Conservation (phyloP, 2,888 invertebrate species). For the Parascotia fuliginaria region DNA sequence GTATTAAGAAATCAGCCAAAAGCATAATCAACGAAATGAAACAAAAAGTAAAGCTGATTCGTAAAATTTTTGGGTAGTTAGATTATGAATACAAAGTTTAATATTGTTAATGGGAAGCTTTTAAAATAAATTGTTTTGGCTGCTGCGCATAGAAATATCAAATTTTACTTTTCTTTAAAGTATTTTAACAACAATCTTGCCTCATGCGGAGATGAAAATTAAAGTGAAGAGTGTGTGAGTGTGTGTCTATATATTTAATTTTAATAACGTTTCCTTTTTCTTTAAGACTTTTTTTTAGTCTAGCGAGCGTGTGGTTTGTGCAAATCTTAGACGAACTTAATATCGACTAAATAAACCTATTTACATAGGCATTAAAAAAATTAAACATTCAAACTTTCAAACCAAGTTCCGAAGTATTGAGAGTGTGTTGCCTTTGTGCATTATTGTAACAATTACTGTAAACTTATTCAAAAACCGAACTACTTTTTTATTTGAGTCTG, state of each 20-base stretch:
- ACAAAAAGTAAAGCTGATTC: neutral
- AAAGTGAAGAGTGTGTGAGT: no score
- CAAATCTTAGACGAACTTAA: no score
- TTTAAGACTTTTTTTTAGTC: no score
- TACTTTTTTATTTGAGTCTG: conserved; percentile 14
- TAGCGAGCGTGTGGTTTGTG: no score
- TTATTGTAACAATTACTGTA: conserved; percentile 1
- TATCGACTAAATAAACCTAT: no score
- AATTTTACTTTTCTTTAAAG: no score
- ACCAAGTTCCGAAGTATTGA: neutral
- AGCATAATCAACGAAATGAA: neutral
- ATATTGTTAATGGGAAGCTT: neutral
- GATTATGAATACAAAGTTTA: neutral
- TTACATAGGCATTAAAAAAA: neutral
- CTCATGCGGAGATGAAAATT: no score
- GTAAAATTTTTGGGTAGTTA: neutral
- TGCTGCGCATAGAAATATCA: no score
- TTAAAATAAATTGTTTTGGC: neutral
- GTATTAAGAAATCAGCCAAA: neutral
- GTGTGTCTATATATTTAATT: no score
- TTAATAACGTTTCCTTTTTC: no score
- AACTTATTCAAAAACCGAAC: conserved; percentile 11
- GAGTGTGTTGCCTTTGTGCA: neutral
- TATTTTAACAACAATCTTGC: no score
- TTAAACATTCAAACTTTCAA: no score